Conservation (phyloP, 2,797 vertebrate genomes). For the Darevskia nairensis region DNA sequence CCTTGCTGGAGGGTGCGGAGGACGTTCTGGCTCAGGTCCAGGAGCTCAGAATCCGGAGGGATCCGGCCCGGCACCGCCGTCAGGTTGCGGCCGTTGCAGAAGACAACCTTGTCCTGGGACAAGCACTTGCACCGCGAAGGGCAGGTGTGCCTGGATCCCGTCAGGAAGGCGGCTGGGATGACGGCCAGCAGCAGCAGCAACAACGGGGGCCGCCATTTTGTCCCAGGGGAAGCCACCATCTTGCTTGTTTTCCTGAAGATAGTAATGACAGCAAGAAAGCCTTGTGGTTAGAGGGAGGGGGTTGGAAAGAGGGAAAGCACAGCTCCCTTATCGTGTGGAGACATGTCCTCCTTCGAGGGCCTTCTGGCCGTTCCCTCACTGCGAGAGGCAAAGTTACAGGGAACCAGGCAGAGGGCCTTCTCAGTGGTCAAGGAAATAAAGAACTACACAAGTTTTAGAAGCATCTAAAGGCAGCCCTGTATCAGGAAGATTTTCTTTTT, state of each 20-base stretch:
- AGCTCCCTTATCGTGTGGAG: not conserved
- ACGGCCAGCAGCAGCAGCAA: constrained; percentile 13
- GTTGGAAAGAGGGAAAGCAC: not conserved
- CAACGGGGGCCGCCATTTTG: constrained; percentile 34
- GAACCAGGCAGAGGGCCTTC: too few relatives aligned
- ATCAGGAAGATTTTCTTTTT: too few relatives aligned
- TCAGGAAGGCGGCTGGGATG: constrained; percentile 66
- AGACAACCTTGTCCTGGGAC: constrained; percentile 79
- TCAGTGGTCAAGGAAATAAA: too few relatives aligned
- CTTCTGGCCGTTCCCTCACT: too few relatives aligned
- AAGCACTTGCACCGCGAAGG: constrained; percentile 83
- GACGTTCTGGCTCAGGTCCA: constrained; percentile 88
- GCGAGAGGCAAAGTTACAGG: accelerated
- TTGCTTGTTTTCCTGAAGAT: constrained; percentile 11
- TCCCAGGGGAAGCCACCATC: constrained; percentile 25
- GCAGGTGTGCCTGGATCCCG: constrained; percentile 74
- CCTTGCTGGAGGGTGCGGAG: constrained; percentile 85
- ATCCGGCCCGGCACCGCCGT: constrained; percentile 83
- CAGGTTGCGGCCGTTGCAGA: constrained; percentile 85
- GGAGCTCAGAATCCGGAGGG: constrained; percentile 77
- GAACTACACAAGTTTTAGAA: too few relatives aligned
- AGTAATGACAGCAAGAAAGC: not conserved
- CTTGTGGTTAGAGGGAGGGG: not conserved
- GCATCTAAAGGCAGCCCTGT: too few relatives aligned
- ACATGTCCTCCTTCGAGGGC: too few relatives aligned